Evolutionary conservation across 1,140 invertebrate species (phyloP).

Genomic region (Caligus rogercresseyi): DNA sequence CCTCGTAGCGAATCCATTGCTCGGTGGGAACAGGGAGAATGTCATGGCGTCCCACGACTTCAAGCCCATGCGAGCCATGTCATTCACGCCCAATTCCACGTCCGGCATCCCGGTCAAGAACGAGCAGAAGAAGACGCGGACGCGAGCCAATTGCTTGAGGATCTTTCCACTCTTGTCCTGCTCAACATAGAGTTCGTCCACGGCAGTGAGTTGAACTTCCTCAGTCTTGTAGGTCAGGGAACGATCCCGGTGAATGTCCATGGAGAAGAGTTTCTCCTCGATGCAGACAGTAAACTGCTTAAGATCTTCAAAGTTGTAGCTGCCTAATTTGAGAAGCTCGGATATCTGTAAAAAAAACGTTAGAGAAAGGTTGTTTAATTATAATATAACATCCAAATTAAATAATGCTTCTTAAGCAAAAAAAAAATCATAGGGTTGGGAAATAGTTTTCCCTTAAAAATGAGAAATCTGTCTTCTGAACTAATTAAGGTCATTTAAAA

Average conservation of each 20-base stretch:
- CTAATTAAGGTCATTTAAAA: too few relatives aligned
- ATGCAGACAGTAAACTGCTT: constrained; percentile 71
- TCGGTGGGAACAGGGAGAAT: constrained; percentile 98
- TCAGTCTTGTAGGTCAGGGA: constrained; percentile 92
- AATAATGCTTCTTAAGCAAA: too few relatives aligned
- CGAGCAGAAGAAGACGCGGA: constrained; percentile 82
- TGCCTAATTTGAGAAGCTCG: constrained; percentile 88
- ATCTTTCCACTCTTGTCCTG: constrained; percentile 70
- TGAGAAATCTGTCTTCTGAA: too few relatives aligned
- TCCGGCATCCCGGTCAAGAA: constrained; percentile 73
- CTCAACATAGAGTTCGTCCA: constrained; percentile 89
- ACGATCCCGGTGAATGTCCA: constrained; percentile 63
- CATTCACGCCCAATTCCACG: constrained; percentile 92
- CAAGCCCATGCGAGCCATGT: constrained; percentile 88
- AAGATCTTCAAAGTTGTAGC: constrained; percentile 68
- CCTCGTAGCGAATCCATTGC: constrained; percentile 94
- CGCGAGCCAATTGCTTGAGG: constrained; percentile 77
- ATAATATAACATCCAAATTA: too few relatives aligned
- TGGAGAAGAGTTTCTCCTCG: constrained; percentile 71
- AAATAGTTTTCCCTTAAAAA: too few relatives aligned
- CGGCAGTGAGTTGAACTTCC: constrained; percentile 86
- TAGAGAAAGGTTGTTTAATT: too few relatives aligned
- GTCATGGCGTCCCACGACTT: constrained; percentile 95
- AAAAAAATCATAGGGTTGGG: too few relatives aligned
- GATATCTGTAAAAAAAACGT: constrained; percentile 45